Evolutionary conservation across 2,113 vertebrate species (phyloP).

Genomic region (Vulpes ferrilata): DNA sequence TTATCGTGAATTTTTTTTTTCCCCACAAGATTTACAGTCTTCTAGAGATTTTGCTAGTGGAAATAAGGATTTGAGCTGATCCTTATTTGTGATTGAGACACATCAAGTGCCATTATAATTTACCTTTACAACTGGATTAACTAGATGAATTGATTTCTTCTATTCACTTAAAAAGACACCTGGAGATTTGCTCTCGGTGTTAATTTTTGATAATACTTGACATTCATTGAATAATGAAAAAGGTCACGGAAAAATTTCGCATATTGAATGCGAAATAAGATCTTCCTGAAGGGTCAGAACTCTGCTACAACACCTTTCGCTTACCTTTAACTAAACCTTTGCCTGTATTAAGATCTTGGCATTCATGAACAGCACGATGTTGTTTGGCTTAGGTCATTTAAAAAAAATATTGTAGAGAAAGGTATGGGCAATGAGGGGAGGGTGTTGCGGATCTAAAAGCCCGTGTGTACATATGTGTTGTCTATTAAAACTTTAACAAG

Average conservation of each 20-base stretch:
- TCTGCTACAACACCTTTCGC: neutral
- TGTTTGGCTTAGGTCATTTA: constrained; percentile 28
- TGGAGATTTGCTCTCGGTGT: neutral
- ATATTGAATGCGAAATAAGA: constrained; percentile 30
- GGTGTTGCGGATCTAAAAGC: constrained; percentile 14
- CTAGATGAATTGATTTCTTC: neutral
- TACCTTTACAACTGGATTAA: constrained; percentile 38
- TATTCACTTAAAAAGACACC: constrained; percentile 25
- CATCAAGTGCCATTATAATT: neutral
- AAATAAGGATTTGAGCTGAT: constrained; percentile 10
- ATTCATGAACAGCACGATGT: neutral
- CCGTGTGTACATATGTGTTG: neutral
- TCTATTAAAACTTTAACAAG: constrained; percentile 43
- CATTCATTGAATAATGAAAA: constrained; percentile 24
- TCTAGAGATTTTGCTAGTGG: constrained; percentile 39
- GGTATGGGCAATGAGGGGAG: neutral
- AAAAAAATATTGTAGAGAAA: neutral
- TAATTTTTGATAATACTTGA: constrained; percentile 7
- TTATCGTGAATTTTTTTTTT: constrained; percentile 38
- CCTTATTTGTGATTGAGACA: neutral
- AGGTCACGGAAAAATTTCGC: neutral
- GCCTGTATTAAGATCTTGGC: neutral
- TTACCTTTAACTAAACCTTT: constrained; percentile 51
- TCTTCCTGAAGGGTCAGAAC: neutral
- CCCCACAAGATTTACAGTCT: neutral